Evolutionary conservation across 2,797 vertebrate genomes (phyloP).

Genomic region (Rhincodon typus): DNA sequence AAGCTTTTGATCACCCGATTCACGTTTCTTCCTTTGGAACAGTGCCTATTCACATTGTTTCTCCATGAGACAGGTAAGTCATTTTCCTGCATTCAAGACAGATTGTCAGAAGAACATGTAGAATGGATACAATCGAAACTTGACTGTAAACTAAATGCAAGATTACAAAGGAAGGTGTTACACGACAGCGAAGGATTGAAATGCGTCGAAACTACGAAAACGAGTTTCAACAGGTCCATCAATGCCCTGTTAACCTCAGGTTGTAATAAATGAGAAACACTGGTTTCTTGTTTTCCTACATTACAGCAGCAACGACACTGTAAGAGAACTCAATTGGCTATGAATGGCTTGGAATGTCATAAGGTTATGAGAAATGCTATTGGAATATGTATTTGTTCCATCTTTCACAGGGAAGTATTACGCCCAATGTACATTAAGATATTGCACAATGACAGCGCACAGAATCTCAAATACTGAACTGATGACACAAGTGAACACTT

Average conservation of each 20-base stretch:
- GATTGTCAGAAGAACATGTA: not conserved
- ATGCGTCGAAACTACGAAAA: not conserved
- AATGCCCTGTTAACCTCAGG: not conserved
- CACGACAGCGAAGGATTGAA: not conserved
- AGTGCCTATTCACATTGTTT: not conserved
- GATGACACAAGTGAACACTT: not conserved
- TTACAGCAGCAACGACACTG: not conserved
- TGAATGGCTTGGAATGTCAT: not conserved
- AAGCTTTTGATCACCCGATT: not conserved
- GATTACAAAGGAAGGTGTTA: not conserved
- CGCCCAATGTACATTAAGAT: not conserved
- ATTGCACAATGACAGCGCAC: not conserved
- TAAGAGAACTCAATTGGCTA: not conserved
- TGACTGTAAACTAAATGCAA: not conserved
- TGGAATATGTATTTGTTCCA: too few relatives aligned
- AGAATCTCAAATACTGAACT: not conserved
- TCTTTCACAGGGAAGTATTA: not conserved
- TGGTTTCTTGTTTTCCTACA: not conserved
- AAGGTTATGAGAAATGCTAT: not conserved
- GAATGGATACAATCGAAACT: not conserved
- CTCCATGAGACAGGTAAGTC: too few relatives aligned
- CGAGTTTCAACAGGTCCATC: not conserved
- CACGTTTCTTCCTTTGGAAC: not conserved
- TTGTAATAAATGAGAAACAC: not conserved
- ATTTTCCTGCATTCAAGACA: not conserved